phyloP scores from a whole-genome alignment of 2,113 vertebrate species.

The Hypocryptadius cinnamomeus region DNA sequence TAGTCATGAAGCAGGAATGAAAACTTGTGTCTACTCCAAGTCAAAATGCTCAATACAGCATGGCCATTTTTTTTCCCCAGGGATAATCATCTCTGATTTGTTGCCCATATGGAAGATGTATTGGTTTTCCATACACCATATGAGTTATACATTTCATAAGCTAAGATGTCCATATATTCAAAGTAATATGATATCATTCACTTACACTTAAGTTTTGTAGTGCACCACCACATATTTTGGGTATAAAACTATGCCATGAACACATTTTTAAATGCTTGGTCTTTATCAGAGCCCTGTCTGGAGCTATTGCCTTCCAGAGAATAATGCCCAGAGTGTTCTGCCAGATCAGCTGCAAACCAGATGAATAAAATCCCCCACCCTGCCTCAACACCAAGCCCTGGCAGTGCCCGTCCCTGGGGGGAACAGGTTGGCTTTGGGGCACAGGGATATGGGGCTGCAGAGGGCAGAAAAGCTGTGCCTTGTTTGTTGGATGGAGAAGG shows the following conservation, averaged over 20 bases:
- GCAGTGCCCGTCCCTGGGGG: background rate
- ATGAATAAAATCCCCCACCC: fast-evolving
- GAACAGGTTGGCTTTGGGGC: background rate
- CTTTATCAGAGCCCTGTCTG: background rate
- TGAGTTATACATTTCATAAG: constrained; percentile 44
- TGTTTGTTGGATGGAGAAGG: background rate
- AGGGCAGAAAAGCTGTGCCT: background rate
- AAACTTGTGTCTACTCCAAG: constrained; percentile 18
- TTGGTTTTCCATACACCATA: background rate
- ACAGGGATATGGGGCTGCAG: background rate
- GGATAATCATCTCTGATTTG: constrained; percentile 40
- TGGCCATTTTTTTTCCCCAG: background rate
- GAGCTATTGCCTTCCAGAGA: background rate
- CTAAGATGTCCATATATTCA: background rate
- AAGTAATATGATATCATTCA: constrained; percentile 12
- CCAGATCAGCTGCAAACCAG: background rate
- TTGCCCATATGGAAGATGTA: constrained; percentile 42
- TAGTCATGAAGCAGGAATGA: constrained; percentile 40
- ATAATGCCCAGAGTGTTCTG: background rate
- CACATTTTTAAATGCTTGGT: constrained; percentile 4
- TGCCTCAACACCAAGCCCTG: background rate
- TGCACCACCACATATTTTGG: background rate
- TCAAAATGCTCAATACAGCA: constrained; percentile 18
- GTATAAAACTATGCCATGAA: background rate
- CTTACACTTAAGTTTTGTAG: background rate